Evolutionary conservation across 2,888 invertebrate species (phyloP), one percentile per base, ranked within the genome.

Genomic region (Zygogramma bicolorata): DNA sequence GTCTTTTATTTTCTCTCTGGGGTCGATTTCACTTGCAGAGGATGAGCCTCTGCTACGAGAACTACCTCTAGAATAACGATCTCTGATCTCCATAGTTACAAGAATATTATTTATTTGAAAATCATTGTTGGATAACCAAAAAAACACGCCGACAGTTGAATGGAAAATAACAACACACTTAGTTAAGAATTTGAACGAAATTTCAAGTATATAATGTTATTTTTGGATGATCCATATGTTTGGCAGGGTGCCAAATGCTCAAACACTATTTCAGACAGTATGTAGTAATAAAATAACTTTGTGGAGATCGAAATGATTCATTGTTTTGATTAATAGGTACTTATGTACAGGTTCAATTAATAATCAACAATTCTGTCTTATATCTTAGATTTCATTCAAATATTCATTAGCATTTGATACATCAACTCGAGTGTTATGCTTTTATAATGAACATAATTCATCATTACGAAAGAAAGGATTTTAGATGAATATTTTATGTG

Each of bases 1-100:
- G 83, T 95, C 94, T 86, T 95, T 95, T 69, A 96, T 91, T 83
- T 93, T 93, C 83, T 94, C 94, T 34, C 92, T 88, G 0, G 93
- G 92, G 93, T 93, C 82, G 90, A 90, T 69, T 10, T 77, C 71
- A 90, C 91, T 91, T 0, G 93, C 91, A 1, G 93, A 92, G 0
- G 93, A 93, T 29, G 92, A 92, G 80, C 75, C 79, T 25, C 68
- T 59, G 25, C 84, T 84, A 34, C 83, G 79, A 15, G 79, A 71
- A 18, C 83, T 84, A 60, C 80, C 80, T 38, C 83, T 62, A 8
- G 25, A 57, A 49, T 77, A 68, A 4, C 68, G 49, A 20, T 71
- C 72, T 15, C 72, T 46, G 31, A 46, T 42, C 29, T 63, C 63
- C 63, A 63, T 63, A 10, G 13, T 31, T 46, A 27, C 6, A 8